phyloP scores from a whole-genome alignment of 2,888 invertebrate species.

The Pomacea canaliculata region DNA sequence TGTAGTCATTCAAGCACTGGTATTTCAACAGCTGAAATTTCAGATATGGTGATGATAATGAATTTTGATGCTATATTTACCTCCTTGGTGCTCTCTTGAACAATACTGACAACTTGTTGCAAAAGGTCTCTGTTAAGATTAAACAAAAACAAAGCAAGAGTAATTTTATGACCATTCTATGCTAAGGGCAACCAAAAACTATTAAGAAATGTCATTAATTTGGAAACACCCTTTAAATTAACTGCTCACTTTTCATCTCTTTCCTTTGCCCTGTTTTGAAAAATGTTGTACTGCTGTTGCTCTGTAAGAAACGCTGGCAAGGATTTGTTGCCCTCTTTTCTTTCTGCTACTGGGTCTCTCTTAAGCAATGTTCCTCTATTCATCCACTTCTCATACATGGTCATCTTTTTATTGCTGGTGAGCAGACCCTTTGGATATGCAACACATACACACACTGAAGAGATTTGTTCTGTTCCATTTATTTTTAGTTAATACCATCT shows the following conservation, averaged over 20 bases:
- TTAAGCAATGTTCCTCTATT: constrained; percentile 31
- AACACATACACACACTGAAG: too few species aligned
- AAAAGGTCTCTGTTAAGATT: constrained; percentile 48
- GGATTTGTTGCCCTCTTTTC: neutral
- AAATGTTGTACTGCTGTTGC: constrained; percentile 25
- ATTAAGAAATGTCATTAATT: too few species aligned
- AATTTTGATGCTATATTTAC: constrained; percentile 31
- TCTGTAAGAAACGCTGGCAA: neutral
- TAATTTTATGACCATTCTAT: neutral
- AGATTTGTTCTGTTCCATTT: too few species aligned
- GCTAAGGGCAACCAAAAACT: too few species aligned
- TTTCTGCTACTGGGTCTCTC: constrained; percentile 5
- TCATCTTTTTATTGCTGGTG: constrained; percentile 26
- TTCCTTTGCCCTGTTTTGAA: constrained; percentile 48
- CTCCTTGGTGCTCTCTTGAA: constrained; percentile 56
- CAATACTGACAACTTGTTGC: constrained; percentile 46
- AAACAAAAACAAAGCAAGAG: neutral
- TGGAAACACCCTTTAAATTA: too few species aligned
- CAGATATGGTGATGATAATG: neutral
- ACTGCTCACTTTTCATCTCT: constrained; percentile 50
- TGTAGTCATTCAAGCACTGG: too few species aligned
- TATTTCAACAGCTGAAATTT: neutral
- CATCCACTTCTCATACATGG: constrained; percentile 42
- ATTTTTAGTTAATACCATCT: too few species aligned
- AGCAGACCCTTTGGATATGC: neutral